Conservation (phyloP, 2,888 invertebrate species). For the Torymus aiolomorphi region DNA sequence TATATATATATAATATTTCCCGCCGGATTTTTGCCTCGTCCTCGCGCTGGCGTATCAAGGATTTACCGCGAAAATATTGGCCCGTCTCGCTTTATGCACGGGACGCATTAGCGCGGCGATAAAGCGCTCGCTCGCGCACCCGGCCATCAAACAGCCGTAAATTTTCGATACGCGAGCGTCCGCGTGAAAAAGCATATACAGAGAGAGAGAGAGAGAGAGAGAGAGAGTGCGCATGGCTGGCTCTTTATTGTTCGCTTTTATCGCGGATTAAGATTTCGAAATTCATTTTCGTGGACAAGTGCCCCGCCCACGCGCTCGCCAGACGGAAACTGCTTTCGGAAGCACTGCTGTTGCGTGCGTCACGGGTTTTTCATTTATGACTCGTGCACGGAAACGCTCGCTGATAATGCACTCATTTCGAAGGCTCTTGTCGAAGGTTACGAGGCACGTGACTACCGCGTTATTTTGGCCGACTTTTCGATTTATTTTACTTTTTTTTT, state of each 20-base stretch:
- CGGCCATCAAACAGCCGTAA: constrained; percentile 38
- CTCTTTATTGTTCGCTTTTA: constrained; percentile 31
- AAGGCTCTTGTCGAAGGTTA: background rate
- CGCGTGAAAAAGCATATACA: background rate
- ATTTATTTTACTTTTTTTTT: no score
- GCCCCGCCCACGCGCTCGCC: background rate
- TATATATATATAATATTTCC: constrained; percentile 19
- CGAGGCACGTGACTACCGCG: background rate
- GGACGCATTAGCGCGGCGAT: constrained; percentile 14
- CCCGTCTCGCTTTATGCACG: background rate
- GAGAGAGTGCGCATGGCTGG: background rate
- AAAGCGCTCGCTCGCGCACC: background rate
- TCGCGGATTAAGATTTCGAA: constrained; percentile 36
- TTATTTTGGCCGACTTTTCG: background rate
- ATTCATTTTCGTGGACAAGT: constrained; percentile 22
- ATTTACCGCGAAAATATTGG: constrained; percentile 61
- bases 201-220: background rate
- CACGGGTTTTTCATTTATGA: constrained; percentile 6
- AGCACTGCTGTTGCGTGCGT: background rate
- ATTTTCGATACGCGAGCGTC: constrained; percentile 25
- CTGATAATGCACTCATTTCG: background rate
- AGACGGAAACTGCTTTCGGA: constrained; percentile 30
- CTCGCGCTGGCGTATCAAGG: constrained; percentile 34
- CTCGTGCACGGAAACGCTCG: background rate
- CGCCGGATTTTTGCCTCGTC: constrained; percentile 36